Evolutionary conservation across 2,888 invertebrate species (phyloP).

Genomic region (Drosophila demipolita): DNA sequence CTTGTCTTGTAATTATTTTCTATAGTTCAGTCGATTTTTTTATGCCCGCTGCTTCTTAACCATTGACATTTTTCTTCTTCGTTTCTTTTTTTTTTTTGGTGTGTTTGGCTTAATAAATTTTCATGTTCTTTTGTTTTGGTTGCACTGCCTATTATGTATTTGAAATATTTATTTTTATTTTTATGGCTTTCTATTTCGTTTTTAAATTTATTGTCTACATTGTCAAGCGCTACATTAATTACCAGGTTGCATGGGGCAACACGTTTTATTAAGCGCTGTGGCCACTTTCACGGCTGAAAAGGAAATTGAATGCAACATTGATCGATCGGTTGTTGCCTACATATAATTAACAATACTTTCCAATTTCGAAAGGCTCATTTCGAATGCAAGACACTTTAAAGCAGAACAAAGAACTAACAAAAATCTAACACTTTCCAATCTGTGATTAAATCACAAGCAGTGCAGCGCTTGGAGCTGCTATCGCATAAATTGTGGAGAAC

Average conservation of each 20-base stretch:
- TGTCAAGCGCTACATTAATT: constrained; percentile 47
- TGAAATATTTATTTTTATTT: constrained; percentile 31
- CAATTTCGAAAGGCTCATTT: constrained; percentile 44
- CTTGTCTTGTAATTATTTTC: constrained; percentile 70
- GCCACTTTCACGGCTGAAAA: constrained; percentile 54
- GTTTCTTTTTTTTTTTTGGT: constrained; percentile 13
- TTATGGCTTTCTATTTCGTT: constrained; percentile 43
- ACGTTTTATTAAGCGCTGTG: constrained; percentile 36
- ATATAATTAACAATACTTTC: constrained; percentile 39
- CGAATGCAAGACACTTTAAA: constrained; percentile 34
- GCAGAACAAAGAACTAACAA: constrained; percentile 39
- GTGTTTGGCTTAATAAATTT: constrained; percentile 41
- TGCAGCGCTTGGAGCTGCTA: neutral
- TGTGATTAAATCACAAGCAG: constrained; percentile 33
- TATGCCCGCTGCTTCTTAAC: constrained; percentile 47
- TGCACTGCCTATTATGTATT: constrained; percentile 23
- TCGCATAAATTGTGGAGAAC: constrained; percentile 8
- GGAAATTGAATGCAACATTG: constrained; percentile 45
- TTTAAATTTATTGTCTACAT: constrained; percentile 47
- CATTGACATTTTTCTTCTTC: constrained; percentile 34
- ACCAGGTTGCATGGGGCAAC: constrained; percentile 6
- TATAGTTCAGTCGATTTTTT: constrained; percentile 41
- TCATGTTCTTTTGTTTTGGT: constrained; percentile 29
- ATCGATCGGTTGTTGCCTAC: constrained; percentile 41
- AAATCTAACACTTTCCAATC: constrained; percentile 52